phyloP scores from a whole-genome alignment of 2,113 vertebrate species.

The Pedionomus torquatus region DNA sequence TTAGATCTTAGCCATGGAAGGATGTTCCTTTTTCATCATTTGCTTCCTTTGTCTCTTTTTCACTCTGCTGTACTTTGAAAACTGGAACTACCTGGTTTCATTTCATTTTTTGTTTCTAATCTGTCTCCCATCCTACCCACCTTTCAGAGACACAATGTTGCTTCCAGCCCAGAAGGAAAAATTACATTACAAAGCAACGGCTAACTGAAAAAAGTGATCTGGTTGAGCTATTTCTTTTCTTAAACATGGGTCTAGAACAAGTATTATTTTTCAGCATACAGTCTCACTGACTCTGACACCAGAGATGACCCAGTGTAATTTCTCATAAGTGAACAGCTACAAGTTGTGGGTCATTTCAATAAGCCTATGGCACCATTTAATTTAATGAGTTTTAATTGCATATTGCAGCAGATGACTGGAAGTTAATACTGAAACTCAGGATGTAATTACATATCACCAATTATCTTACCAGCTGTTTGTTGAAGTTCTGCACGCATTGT shows the following conservation, averaged over 20 bases:
- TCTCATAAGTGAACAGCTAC: neutral
- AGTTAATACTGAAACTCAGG: neutral
- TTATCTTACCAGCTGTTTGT: slow-evolving; percentile 92
- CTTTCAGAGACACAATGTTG: neutral
- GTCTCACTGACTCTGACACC: neutral
- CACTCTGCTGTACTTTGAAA: neutral
- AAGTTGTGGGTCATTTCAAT: neutral
- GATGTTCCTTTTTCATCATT: neutral
- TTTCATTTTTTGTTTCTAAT: neutral
- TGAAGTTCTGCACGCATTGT: slow-evolving; percentile 97
- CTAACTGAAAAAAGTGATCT: neutral
- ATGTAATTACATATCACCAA: neutral
- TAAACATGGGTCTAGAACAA: neutral
- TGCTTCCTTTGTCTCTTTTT: neutral
- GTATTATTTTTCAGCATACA: neutral
- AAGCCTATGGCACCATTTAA: neutral
- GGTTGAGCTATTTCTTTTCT: neutral
- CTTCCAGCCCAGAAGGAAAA: neutral
- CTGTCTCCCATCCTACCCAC: neutral
- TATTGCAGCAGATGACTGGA: neutral
- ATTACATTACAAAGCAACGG: neutral
- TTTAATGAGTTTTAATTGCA: neutral
- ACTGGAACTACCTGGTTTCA: neutral
- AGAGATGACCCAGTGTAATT: neutral
- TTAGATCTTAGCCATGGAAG: neutral